Conservation (phyloP, 2,113 vertebrate genomes). For the Platysternon megacephalum region DNA sequence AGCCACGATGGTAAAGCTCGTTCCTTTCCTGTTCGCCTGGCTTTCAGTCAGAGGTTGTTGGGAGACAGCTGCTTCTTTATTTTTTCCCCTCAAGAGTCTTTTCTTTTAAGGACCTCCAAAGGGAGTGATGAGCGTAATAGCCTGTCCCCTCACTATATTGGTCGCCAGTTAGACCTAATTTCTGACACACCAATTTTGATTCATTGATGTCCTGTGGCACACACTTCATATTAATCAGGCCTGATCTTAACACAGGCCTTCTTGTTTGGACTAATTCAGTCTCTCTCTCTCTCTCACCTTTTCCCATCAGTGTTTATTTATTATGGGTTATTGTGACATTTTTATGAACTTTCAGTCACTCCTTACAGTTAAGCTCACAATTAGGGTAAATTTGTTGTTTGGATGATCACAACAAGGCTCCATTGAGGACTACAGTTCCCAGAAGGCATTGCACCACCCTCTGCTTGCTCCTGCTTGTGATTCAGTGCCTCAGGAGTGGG, state of each 20-base stretch:
- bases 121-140: background rate
- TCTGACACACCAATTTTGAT: background rate
- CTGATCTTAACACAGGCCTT: background rate
- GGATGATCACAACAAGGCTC: background rate
- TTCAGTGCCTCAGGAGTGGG: too few relatives aligned
- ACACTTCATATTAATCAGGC: background rate
- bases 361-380: background rate
- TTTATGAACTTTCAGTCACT: background rate
- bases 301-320: background rate
- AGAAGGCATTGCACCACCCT: too few relatives aligned
- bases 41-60: background rate
- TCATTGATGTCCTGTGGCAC: background rate
- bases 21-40: background rate
- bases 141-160: background rate
- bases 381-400: background rate
- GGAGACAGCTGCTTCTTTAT: background rate
- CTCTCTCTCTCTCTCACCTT: background rate
- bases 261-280: background rate
- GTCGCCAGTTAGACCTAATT: background rate
- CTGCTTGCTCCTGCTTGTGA: too few relatives aligned
- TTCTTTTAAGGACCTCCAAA: background rate
- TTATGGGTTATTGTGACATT: background rate
- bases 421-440: background rate
- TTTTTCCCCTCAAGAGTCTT: background rate
- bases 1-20: background rate